Base-by-base conservation (phyloP, 2,888 invertebrate species). In the Peribatodes rhomboidaria region DNA sequence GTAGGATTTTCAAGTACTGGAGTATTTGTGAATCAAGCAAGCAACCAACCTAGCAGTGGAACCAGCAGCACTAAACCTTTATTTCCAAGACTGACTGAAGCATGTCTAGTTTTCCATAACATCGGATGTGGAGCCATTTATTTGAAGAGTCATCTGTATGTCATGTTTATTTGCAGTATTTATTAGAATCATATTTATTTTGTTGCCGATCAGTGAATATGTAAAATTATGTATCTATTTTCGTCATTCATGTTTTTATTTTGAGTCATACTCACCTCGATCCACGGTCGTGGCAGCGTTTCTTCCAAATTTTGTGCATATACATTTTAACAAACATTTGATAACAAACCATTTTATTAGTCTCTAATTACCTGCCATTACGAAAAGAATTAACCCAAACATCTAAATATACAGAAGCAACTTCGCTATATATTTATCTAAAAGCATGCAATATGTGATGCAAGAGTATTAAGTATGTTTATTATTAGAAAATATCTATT, bases 11-110 rank as follows among this genome's bases (percentile, higher is more conserved):
- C 6, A 27, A 27, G 6, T 27, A 27, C 27, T 27, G 3, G 27
- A 27, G 27, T 27, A 27, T 6, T 27, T 27, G 27, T 4, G 6
- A 27, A 27, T 27, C 6, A 2, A 4, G 6, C 27, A 27, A 6
- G n/a, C n/a, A 27, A 27, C 27, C 6, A 27, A 27, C 27, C 27
- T 2, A 27, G 27, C 27, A 27, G 6, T 27, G 27, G 27, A 27
- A 27, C 27, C 27, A 27, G 6, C 27, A 27, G 27, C 27, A 2
- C 2, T 4, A 27, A 27, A 27, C 27, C 6, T 65, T 33, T 52
- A 39, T 35, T 61, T 60, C 56, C n/a, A 27, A 72, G 86, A 87
- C 89, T 89, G 89, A 89, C 89, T 87, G 87, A 85, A 86, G 89
- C 90, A 89, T 89, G 84, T 78, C 78, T 73, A 76, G 65, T 75